Conservation (phyloP, 2,888 invertebrate genomes). For the Erpobdella octoculata region DNA sequence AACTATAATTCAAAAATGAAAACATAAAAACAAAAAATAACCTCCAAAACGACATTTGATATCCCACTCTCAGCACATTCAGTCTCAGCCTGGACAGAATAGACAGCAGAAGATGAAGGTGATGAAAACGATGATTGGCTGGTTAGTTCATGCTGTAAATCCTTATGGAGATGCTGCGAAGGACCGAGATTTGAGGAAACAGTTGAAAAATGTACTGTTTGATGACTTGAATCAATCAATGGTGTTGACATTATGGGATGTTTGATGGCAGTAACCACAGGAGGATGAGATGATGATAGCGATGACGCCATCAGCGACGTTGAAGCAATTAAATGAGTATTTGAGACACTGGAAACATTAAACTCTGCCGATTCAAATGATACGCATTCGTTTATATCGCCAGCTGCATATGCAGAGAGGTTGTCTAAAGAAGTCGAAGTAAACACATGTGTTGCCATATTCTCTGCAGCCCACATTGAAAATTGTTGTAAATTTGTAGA, state of each 20-base stretch:
- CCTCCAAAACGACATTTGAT: background rate
- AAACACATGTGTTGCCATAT: background rate
- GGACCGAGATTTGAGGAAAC: background rate
- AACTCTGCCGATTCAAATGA: no score
- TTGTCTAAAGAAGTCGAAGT: no score
- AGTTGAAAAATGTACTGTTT: slow-evolving; percentile 5
- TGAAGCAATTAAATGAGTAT: no score
- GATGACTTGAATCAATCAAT: background rate
- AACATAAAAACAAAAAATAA: background rate
- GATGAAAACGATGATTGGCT: slow-evolving; percentile 12
- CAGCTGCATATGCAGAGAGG: no score
- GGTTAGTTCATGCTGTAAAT: background rate
- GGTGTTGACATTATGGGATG: slow-evolving; percentile 15
- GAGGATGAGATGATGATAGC: background rate
- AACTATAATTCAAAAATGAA: background rate
- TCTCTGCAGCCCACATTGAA: no score
- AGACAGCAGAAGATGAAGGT: background rate
- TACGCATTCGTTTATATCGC: no score
- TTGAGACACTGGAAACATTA: no score
- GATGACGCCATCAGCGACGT: background rate
- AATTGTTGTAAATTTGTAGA: no score
- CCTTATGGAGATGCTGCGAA: background rate
- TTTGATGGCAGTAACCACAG: background rate
- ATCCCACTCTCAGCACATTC: background rate
- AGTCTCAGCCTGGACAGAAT: background rate